Evolutionary conservation across 2,888 invertebrate genomes (phyloP).

Genomic region (Nephrotoma flavescens): DNA sequence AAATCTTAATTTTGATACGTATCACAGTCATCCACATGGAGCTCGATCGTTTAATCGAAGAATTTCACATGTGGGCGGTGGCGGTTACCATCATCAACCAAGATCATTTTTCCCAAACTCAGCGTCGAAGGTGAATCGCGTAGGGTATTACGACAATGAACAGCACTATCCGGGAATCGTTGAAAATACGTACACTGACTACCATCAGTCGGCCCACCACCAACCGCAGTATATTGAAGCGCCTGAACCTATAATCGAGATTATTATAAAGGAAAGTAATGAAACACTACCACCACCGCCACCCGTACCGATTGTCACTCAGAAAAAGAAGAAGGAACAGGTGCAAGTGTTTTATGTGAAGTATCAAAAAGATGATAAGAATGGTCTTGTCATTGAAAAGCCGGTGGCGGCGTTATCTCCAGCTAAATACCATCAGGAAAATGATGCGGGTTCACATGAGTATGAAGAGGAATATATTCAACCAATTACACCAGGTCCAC

Average conservation of each 20-base stretch:
- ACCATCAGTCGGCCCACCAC: slow-evolving; percentile 22
- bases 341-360: slow-evolving; percentile 85
- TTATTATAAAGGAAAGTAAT: slow-evolving; percentile 82
- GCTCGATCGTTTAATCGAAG: background rate
- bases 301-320: slow-evolving; percentile 27
- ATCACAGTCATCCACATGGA: background rate
- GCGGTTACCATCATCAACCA: background rate
- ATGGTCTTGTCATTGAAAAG: slow-evolving; percentile 62
- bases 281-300: slow-evolving; percentile 55
- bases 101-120: background rate
- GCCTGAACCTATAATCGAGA: slow-evolving; percentile 82
- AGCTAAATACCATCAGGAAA: slow-evolving; percentile 46
- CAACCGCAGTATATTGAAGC: slow-evolving; percentile 50
- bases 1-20: background rate
- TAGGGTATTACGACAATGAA: background rate
- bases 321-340: slow-evolving; percentile 62
- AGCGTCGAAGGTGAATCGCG: background rate
- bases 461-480: slow-evolving; percentile 19
- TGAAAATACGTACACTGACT: background rate
- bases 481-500: slow-evolving; percentile 37
- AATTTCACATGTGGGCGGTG: background rate
- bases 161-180: background rate
- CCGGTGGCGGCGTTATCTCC: slow-evolving; percentile 68
- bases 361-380: slow-evolving; percentile 69
- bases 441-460: slow-evolving; percentile 38